Evolutionary conservation across 2,797 vertebrate species (phyloP), one percentile per base, ranked within the genome.

Genomic region (Lycodopsis pacificus): DNA sequence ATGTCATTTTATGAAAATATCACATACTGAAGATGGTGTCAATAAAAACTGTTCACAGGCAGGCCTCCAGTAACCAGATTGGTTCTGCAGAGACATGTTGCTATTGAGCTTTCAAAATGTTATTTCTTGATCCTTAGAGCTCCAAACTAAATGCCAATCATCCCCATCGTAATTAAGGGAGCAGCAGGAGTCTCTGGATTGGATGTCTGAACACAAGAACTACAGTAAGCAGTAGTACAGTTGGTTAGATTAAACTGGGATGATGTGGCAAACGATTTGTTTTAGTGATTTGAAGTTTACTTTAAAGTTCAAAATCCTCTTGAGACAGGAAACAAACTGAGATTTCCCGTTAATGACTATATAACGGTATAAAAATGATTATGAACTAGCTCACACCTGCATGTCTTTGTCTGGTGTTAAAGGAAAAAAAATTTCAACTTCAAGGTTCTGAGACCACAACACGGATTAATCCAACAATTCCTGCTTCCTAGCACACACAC

Each of bases 401-500:
- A 66, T 25, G 19, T 67, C 15, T 76, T 70, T 71, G 40, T 75
- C 30, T 69, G 36, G 54, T 49, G 63, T 27, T 61, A 17, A 19
- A 46, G 44, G 19, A 46, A 13, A 49, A 66, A 3, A 15, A 40
- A 12, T 62, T 34, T 17, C 64, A 70, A 53, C 70, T 22, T 49
- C 56, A 70, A 65, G 40, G 7, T 64, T 69, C 44, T 34, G 73
- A 81, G 73, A 70, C 12, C 36, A 22, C 22, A 30, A n/a, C 44
- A 22, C 3, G 68, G n/a, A 73, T 42, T 27, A 65, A 40, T 36
- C 49, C 20, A 68, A 64, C 66, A 73, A 14, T 49, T 66, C 22
- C 48, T 73, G 61, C 34, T 63, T 71, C 49, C 38, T 13, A 44
- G 51, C 12, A 65, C 42, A 64, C 17, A 64, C 17, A 51, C 15